Evolutionary conservation across 2,797 vertebrate genomes (phyloP).

Genomic region (Pangasius krempfi): DNA sequence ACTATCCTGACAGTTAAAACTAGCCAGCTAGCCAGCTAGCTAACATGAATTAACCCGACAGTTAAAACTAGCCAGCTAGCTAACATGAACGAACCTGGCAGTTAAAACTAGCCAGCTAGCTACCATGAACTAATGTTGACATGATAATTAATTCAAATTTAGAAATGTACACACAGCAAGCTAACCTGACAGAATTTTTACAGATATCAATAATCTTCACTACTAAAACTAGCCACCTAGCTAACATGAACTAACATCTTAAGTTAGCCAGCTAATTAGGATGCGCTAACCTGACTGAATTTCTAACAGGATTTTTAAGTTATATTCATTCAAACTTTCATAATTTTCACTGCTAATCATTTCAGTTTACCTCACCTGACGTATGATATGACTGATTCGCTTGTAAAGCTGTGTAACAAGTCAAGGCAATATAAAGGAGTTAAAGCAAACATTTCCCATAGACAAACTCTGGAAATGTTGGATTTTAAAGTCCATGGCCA

Average conservation of each 20-base stretch:
- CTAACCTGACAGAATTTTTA: neutral
- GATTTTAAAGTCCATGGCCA: constrained; percentile 8
- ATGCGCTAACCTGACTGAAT: neutral
- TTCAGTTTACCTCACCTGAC: neutral
- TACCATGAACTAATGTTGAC: neutral
- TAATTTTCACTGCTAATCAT: neutral
- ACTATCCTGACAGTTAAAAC: neutral
- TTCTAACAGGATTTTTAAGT: neutral
- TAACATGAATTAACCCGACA: neutral
- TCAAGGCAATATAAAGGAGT: neutral
- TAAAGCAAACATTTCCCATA: constrained; percentile 7
- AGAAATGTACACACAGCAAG: too few relatives aligned
- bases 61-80: neutral
- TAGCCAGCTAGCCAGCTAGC: too few relatives aligned
- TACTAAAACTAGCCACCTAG: neutral
- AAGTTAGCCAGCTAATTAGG: neutral
- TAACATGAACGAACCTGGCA: neutral
- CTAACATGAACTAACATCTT: neutral
- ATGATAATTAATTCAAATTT: too few relatives aligned
- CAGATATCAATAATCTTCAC: neutral
- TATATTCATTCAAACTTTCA: neutral
- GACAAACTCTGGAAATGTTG: neutral
- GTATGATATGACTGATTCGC: neutral
- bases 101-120: neutral
- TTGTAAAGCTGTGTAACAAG: constrained; percentile 1